Base-by-base conservation (phyloP, 2,797 vertebrate species). In the Betta splendens region DNA sequence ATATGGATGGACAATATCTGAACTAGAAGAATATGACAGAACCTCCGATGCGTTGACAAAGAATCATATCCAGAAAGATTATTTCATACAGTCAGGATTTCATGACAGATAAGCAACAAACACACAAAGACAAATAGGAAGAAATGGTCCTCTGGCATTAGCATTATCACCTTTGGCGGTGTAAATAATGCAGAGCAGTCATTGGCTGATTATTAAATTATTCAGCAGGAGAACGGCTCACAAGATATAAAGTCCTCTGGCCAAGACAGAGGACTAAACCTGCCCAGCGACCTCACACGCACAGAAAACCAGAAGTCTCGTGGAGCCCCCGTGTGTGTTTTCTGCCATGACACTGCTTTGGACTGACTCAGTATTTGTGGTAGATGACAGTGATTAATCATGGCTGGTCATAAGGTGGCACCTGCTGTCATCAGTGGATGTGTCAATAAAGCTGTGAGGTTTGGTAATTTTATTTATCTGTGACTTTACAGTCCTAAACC, bases 121-220 rank as follows among this genome's bases (percentile, higher is more conserved):
- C 18, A 36, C 40, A 69, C 32, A 62, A 54, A 3, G 36, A 69
- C 29, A 62, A 54, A 3, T 33, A 51, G 37, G 40, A 64, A 45
- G 40, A 46, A 36, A 45, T 28, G 55, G 36, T 62, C 59, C 62
- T 80, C 75, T 74, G 69, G 85, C 78, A 69, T 83, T 79, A 73
- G 86, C 75, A 75, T 82, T 70, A 77, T 90, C 87, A 91, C 91
- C 90, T 92, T 92, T 91, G 91, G 87, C 84, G 73, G 74, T 70
- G 84, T 93, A 91, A 93, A 93, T 93, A 91, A 93, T 93, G 89
- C 89, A 93, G 72, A 71, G 54, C 77, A 80, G 87, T 81, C 88
- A 88, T 92, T 91, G 89, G 89, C 90, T 91, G 84, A 91, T 89
- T 86, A 81, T 87, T 93, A 59, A 91, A 93, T 93, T 91, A 93